Base-by-base conservation (phyloP, 2,888 invertebrate species). In the Apamea sordens region DNA sequence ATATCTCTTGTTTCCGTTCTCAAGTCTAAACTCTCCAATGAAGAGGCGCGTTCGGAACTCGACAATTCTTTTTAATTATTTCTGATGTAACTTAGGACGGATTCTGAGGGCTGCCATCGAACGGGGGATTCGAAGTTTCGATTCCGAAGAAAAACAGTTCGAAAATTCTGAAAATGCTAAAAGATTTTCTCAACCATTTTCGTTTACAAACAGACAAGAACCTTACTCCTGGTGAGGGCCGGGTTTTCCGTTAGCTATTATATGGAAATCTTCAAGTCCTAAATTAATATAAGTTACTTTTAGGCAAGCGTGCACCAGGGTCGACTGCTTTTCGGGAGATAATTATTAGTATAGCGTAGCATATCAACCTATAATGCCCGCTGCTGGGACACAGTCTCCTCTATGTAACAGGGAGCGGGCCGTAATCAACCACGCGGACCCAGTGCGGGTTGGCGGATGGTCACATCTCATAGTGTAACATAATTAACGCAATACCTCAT, bases 41-140 rank as follows among this genome's bases (percentile, higher is more conserved):
- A 28, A 83, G 63, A 53, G 63, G 41, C 63, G 32, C 73, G n/a
- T 67, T 77, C 21, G 63, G 36, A 44, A 67, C 73, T 83, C 67
- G 15, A 73, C 63, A 44, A n/a, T 63, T 28, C 63, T 82, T 72
- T 67, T 83, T 71, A 83, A 84, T 84, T 86, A 86, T 83, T 47
- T 73, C 63, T 77, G 59, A n/a, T 63, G 56, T 56, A 47, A 82
- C 50, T 47, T 56, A 15, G 28, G 75, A 50, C 41, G 63, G 47
- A 41, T 56, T 73, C 44, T 18, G 47, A 86, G 36, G 15, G 63
- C 21, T 83, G 50, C 65, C 82, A 36, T 61, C n/a, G 56, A 21
- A 69, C 50, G 36, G 13, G n/a, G 8, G 68, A 80, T 78, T 68
- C 7, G n/a, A 84, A 80, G 68, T 44, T 68, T 47, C 28, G 53